Evolutionary conservation across 1,140 invertebrate species (phyloP), one percentile per base, ranked within the genome.

Genomic region (Drosophila carrolli): DNA sequence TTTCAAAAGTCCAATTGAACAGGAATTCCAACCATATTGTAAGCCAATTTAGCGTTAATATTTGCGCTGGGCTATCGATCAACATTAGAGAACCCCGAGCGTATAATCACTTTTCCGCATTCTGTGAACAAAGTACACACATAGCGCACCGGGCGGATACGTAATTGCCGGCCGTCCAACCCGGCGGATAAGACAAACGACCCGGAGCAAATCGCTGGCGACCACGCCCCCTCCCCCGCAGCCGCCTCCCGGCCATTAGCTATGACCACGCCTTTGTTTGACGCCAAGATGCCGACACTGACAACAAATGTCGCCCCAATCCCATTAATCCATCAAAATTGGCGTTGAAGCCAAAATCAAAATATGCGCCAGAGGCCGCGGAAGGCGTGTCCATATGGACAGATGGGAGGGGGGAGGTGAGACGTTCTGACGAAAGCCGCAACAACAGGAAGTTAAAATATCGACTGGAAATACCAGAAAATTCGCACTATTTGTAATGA

Each of bases 31-130:
- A n/a, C 5, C 47, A 46, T 40, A 58, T 55, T 65, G 63, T 47
- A 62, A 65, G 47, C 60, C 70, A 85, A 86, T 72, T 86, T 75
- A 41, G 60, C 50, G 47, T 50, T 60, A 60, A 85, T 85, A 70
- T 48, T 56, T 71, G 46, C n/a, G 10, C 11, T 55, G 44, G 43
- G 51, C 50, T 72, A 86, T 88, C 83, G 75, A 88, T 86, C 82
- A 82, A 67, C 51, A 67, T 74, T 74, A 53, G 65, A 57, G 68
- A 71, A 68, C 60, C 51, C 47, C 37, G 41, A 68, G 72, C 84
- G 66, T 76, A 80, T 88, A 89, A 88, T 84, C 80, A 89, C 84
- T 84, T 88, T 88, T 88, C 84, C 84, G 84, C 84, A 81, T 88
- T 88, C 76, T 55, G 58, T 66, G 68, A 72, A 83, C 75, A 55